These are phyloP conservation scores for Philotrypesis tridentata DNA, from an alignment of 1,140 invertebrate species.

Conservation along the genomic window DNA sequence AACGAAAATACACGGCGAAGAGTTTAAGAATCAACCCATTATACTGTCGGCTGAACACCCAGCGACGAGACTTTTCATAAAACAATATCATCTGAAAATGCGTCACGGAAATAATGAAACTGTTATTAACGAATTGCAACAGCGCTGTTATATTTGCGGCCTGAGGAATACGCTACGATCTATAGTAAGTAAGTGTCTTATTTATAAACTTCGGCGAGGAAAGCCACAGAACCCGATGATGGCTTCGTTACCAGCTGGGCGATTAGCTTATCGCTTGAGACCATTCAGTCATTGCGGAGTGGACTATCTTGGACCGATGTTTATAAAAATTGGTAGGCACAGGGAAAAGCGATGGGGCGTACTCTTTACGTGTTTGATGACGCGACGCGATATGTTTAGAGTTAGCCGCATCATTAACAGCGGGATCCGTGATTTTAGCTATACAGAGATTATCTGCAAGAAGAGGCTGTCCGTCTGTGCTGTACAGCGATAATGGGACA, in stretches of 20 bases:
- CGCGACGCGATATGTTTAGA: no score
- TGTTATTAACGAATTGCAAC: conserved; percentile 53
- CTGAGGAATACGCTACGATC: conserved; percentile 23
- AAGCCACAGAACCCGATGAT: conserved; percentile 20
- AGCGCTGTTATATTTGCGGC: conserved; percentile 52
- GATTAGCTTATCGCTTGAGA: background rate
- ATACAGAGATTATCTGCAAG: conserved; percentile 30
- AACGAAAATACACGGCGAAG: background rate
- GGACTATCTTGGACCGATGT: conserved; percentile 5
- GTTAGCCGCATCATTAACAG: no score
- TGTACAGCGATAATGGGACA: conserved; percentile 57
- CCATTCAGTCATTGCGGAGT: background rate
- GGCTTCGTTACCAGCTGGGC: background rate
- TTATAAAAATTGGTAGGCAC: background rate
- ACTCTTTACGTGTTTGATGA: background rate
- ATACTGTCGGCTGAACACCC: conserved; percentile 33
- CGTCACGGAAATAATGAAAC: conserved; percentile 51
- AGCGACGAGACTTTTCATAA: conserved; percentile 30
- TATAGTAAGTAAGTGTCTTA: background rate
- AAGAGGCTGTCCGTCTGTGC: conserved; percentile 21
- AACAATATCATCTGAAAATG: conserved; percentile 44
- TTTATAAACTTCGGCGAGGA: background rate
- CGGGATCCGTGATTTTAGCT: no score
- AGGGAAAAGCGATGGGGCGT: conserved; percentile 21
- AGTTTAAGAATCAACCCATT: conserved; percentile 19